These are phyloP conservation scores for Drosophila sp. DNA, from an alignment of 1,140 invertebrate genomes.

Conservation along the genomic window DNA sequence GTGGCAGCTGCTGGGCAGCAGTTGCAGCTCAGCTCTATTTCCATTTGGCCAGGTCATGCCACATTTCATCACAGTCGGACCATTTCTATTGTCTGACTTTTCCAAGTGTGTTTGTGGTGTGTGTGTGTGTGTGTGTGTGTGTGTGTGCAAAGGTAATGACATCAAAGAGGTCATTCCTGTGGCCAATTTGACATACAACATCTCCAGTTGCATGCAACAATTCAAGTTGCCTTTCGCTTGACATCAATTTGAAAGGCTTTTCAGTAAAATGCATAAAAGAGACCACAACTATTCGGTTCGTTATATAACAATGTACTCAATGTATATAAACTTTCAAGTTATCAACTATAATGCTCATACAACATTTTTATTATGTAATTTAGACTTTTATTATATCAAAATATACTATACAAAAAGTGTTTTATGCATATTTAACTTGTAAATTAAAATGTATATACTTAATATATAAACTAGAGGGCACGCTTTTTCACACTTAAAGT, in stretches of 20 bases:
- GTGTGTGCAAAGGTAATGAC: constrained; percentile 35
- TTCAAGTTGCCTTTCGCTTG: constrained; percentile 7
- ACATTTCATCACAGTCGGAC: constrained; percentile 20
- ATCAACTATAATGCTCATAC: neutral
- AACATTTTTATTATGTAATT: too few relatives aligned
- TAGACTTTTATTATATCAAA: too few relatives aligned
- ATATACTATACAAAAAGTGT: too few relatives aligned
- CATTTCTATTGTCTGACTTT: constrained; percentile 17
- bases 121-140: constrained; percentile 13
- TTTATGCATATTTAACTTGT: too few relatives aligned
- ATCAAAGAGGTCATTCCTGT: constrained; percentile 47
- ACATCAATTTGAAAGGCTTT: constrained; percentile 13
- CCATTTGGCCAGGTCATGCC: constrained; percentile 18
- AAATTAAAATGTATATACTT: too few relatives aligned
- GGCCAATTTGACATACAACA: constrained; percentile 43
- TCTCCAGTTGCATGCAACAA: constrained; percentile 10
- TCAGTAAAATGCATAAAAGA: neutral
- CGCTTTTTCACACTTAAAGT: too few relatives aligned
- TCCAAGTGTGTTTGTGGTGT: neutral
- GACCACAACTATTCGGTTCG: neutral
- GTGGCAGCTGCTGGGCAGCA: constrained; percentile 16
- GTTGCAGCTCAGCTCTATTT: constrained; percentile 15
- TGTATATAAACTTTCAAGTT: too few relatives aligned
- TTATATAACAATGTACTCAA: neutral
- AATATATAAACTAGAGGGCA: too few relatives aligned